Evolutionary conservation across 2,113 vertebrate species (phyloP).

Genomic region (Hippocampus mohnikei): DNA sequence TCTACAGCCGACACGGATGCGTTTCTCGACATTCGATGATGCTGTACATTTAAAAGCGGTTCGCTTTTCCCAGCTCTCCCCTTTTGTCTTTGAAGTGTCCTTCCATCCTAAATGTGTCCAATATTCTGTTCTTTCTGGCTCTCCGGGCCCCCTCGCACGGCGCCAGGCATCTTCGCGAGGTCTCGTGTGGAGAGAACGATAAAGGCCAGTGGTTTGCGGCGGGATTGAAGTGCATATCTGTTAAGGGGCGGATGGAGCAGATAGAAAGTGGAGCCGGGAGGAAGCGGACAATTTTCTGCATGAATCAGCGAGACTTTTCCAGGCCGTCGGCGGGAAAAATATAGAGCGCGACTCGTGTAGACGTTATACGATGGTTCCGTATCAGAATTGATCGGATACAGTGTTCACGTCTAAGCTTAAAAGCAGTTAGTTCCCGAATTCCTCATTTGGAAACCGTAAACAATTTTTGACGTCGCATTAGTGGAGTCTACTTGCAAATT

Average conservation of each 20-base stretch:
- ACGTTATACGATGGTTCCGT: not conserved
- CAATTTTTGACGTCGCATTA: no score
- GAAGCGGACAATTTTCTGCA: conserved; percentile 11
- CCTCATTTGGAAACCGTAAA: no score
- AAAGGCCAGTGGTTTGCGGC: not conserved
- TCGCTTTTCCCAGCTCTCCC: not conserved
- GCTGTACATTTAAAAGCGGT: not conserved
- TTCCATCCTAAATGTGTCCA: not conserved
- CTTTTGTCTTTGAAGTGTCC: not conserved
- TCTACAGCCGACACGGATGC: no score
- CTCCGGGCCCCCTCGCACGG: not conserved
- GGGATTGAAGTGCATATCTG: not conserved
- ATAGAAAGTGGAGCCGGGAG: conserved; percentile 1
- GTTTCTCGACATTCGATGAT: no score
- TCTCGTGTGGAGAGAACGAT: not conserved
- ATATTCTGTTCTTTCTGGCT: not conserved
- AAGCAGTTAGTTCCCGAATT: not conserved
- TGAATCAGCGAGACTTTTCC: conserved; percentile 2
- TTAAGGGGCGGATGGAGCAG: not conserved
- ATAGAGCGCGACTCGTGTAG: not conserved
- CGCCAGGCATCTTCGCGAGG: not conserved
- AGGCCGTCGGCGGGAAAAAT: not conserved
- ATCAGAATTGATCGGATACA: not conserved
- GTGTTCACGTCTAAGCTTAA: not conserved
- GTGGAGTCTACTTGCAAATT: no score